A percentile compares a stretch with the other conserved stretches of the same genome.
Conservation (phyloP, 1,140 invertebrate species). For the Leptopilina boulardi region DNA sequence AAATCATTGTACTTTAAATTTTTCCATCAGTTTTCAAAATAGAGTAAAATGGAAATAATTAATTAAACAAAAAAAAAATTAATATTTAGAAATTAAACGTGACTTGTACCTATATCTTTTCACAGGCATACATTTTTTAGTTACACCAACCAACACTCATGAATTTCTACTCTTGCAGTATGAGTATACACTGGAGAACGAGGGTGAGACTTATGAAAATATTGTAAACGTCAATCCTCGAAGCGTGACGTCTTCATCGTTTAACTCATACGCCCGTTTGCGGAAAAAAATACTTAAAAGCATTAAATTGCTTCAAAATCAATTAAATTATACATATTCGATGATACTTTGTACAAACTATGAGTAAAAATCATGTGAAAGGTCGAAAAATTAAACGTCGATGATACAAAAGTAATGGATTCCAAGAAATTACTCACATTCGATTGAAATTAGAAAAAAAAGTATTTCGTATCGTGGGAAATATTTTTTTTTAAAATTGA, state of each 20-base stretch:
- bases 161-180: constrained; percentile 18
- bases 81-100: constrained; percentile 23
- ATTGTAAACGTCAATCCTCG: constrained; percentile 20
- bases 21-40: neutral
- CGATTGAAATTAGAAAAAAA: constrained; percentile 20
- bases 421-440: neutral
- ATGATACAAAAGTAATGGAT: constrained; percentile 15
- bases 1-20: neutral
- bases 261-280: constrained; percentile 33
- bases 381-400: neutral
- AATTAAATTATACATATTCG: neutral
- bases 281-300: constrained; percentile 19
- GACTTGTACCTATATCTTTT: constrained; percentile 28
- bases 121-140: constrained; percentile 8
- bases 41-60: neutral
- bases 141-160: constrained; percentile 22
- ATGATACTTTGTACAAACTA: neutral
- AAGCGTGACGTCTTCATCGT: constrained; percentile 9
- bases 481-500: neutral
- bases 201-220: constrained; percentile 31
- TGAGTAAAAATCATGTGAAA: neutral
- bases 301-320: neutral
- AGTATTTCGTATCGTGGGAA: constrained; percentile 29
- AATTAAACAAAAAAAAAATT: constrained; percentile 12
- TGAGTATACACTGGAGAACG: constrained; percentile 10